Evolutionary conservation across 2,113 vertebrate species (phyloP).

Genomic region (Vombatus ursinus): DNA sequence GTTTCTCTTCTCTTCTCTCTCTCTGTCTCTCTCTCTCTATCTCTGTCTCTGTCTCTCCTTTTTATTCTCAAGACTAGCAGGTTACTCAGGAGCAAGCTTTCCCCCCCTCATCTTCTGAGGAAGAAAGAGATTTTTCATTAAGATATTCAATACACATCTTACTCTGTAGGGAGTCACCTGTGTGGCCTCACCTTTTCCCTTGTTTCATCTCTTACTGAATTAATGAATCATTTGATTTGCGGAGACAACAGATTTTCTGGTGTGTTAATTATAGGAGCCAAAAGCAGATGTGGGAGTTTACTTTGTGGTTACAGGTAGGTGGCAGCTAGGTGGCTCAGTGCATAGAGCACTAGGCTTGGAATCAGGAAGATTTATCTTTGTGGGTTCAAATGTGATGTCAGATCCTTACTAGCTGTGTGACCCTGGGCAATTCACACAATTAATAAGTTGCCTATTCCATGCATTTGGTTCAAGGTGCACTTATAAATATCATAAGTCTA

Average conservation of each 20-base stretch:
- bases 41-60: background rate
- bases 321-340: background rate
- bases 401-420: constrained; percentile 6
- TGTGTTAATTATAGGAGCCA: constrained; percentile 58
- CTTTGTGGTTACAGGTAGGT: constrained; percentile 48
- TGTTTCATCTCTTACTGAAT: constrained; percentile 55
- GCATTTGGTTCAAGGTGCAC: too few relatives aligned
- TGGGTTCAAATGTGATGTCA: background rate
- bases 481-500: too few relatives aligned
- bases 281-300: constrained; percentile 21
- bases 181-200: background rate
- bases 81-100: background rate
- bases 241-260: constrained; percentile 39
- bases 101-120: background rate
- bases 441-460: too few relatives aligned
- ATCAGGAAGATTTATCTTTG: background rate
- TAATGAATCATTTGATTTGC: constrained; percentile 71
- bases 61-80: background rate
- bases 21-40: too few relatives aligned
- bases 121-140: background rate
- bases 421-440: background rate
- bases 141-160: background rate
- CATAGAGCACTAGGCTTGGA: background rate
- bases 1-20: background rate
- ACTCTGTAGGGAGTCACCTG: constrained; percentile 33